A percentile compares a stretch with the other conserved stretches of the same genome.
These are phyloP conservation scores for Philotrypesis tridentata DNA, from an alignment of 1,140 invertebrate species.

Conservation along the genomic window DNA sequence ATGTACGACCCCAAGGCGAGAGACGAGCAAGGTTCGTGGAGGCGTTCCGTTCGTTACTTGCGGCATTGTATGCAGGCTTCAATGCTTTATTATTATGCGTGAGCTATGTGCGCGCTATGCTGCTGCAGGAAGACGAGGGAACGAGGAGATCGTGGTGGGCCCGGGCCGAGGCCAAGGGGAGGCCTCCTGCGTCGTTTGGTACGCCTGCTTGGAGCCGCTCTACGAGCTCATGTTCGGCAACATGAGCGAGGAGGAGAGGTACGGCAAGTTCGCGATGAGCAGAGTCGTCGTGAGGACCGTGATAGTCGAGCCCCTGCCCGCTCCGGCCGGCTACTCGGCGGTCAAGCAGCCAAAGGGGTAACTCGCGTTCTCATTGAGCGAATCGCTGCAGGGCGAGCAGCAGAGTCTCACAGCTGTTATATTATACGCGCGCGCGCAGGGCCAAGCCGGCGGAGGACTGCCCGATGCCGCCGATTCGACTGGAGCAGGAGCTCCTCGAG, in stretches of 20 bases:
- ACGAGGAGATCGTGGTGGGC: too few relatives aligned
- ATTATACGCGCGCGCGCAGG: too few relatives aligned
- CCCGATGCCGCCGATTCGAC: slow-evolving; percentile 13
- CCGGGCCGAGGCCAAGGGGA: too few relatives aligned
- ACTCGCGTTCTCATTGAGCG: too few relatives aligned
- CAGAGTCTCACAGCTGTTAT: too few relatives aligned
- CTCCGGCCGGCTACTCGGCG: slow-evolving; percentile 53
- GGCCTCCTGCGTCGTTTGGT: slow-evolving; percentile 63
- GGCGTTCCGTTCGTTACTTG: too few relatives aligned
- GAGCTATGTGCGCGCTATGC: too few relatives aligned
- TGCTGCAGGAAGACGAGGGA: background rate
- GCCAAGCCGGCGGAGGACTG: slow-evolving; percentile 38
- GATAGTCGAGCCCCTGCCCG: slow-evolving; percentile 60
- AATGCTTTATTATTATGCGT: too few relatives aligned
- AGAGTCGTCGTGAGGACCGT: slow-evolving; percentile 60
- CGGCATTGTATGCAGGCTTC: background rate
- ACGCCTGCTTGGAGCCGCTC: slow-evolving; percentile 63
- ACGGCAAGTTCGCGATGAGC: slow-evolving; percentile 58
- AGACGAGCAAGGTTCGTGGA: slow-evolving; percentile 57
- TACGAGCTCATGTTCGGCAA: slow-evolving; percentile 58
- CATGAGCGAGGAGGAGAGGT: slow-evolving; percentile 61
- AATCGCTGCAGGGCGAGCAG: too few relatives aligned
- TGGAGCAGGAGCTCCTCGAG: too few relatives aligned
- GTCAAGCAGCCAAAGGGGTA: background rate
- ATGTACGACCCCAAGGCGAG: slow-evolving; percentile 61